Evolutionary conservation across 2,888 invertebrate genomes (phyloP), one percentile per base, ranked within the genome.

Genomic region (Neoascia interrupta): DNA sequence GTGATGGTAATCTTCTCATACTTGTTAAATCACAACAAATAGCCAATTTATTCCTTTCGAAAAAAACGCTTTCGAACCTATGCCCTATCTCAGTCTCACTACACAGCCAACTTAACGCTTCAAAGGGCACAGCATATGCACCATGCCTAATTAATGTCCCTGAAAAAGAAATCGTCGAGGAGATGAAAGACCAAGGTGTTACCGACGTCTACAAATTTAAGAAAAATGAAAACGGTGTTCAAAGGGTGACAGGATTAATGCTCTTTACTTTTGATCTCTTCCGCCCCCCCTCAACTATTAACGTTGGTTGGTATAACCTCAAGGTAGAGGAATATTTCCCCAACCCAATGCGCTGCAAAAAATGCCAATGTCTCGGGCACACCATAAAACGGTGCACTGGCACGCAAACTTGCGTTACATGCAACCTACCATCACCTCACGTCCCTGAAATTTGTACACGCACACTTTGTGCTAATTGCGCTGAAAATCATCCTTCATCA

Each of bases 311-410:
- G 26, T 26, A 63, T 11, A 61, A 45, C 10, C 66, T 41, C 3
- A 54, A 63, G 8, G 66, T 81, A 0, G 23, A 61, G 5, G 66
- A 66, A 60, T 75, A 72, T 16, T 63, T 81, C n/a, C n/a, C n/a
- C n/a, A n/a, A 81, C 34, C 68, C 61, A 13, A 82, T 81, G 81
- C 53, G 72, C 10, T 81, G 80, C 34, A 58, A 61, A 39, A 60
- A 54, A 6, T 79, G 81, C 39, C 75, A 75, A 34, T 82, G 5
- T n/a, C n/a, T 82, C 5, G 79, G 79, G 0, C 69, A 81, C 36
- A 82, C 79, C 0, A 13, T 28, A 3, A 69, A 81, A 54, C 73
- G 68, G 0, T 81, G 79, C 41, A 81, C 49, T 10, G 64, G 60
- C 5, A 43, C 13, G 0, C 34, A 51, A 2, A 43, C 36, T 18